Conservation (phyloP, 2,113 vertebrate genomes). For the Pteropus alecto region DNA sequence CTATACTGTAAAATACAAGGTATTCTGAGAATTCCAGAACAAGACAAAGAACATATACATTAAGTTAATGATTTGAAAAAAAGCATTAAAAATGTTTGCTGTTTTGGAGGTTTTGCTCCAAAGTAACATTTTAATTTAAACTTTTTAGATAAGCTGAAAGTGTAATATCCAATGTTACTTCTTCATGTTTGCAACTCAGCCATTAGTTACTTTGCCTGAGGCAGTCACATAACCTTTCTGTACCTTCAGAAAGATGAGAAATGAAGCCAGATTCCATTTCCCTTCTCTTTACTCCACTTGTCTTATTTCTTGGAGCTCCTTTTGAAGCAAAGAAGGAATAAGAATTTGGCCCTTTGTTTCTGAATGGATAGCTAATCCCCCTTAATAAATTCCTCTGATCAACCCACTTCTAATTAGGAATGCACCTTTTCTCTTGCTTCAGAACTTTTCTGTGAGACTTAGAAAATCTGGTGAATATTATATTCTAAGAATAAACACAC, state of each 20-base stretch:
- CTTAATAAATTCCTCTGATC: conserved; percentile 41
- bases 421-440: conserved; percentile 10
- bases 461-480: conserved; percentile 32
- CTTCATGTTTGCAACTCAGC: background rate
- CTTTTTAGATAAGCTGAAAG: background rate
- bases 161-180: background rate
- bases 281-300: background rate
- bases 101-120: background rate
- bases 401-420: conserved; percentile 49
- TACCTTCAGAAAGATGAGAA: background rate
- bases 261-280: background rate
- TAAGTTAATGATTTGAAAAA: background rate
- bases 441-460: conserved; percentile 10
- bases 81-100: background rate
- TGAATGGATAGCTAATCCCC: conserved; percentile 46
- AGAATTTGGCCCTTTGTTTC: conserved; percentile 44
- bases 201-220: background rate
- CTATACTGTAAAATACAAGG: background rate
- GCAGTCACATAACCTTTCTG: background rate
- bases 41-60: background rate
- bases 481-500: conserved; percentile 39
- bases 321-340: conserved; percentile 41
- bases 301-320: background rate
- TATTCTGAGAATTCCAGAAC: background rate
- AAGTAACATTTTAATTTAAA: conserved; percentile 31